phyloP scores from a whole-genome alignment of 2,888 invertebrate genomes.

The Rhogogaster chlorosoma region DNA sequence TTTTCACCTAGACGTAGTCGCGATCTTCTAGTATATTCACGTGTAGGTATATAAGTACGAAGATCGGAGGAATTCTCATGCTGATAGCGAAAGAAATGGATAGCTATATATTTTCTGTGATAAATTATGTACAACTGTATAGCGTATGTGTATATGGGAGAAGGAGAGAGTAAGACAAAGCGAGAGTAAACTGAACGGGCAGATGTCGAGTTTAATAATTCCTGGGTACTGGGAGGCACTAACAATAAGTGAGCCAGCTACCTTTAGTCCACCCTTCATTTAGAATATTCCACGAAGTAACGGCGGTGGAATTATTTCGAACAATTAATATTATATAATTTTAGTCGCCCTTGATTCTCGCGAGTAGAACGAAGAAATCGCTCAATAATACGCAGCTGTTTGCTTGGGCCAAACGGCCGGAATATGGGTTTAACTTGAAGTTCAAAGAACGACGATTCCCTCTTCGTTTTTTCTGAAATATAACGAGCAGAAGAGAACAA shows the following conservation, averaged over 20 bases:
- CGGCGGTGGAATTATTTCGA: slow-evolving; percentile 9
- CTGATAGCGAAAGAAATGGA: not conserved
- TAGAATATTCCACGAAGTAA: not conserved
- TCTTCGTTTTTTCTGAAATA: not conserved
- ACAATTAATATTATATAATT: not conserved
- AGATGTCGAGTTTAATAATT: slow-evolving; percentile 15
- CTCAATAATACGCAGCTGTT: not conserved
- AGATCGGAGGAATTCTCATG: not conserved
- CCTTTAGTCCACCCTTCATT: not conserved
- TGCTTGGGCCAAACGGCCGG: not conserved
- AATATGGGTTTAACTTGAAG: not conserved
- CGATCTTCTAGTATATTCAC: not conserved
- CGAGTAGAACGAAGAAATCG: not conserved
- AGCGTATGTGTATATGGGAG: not conserved
- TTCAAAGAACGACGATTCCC: not conserved
- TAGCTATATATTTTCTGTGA: not conserved
- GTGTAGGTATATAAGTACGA: not conserved
- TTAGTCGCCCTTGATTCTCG: not conserved
- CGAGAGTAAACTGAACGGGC: not conserved
- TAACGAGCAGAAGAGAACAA: slow-evolving; percentile 8
- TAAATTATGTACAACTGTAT: not conserved
- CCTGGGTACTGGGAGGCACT: not conserved
- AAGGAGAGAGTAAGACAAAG: not conserved
- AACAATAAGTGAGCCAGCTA: not conserved
- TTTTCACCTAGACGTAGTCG: too few species aligned